Percentiles rank a stretch among this genome's conserved stretches.
phyloP scores from a whole-genome alignment of 2,113 vertebrate species.

The Aythya baeri region DNA sequence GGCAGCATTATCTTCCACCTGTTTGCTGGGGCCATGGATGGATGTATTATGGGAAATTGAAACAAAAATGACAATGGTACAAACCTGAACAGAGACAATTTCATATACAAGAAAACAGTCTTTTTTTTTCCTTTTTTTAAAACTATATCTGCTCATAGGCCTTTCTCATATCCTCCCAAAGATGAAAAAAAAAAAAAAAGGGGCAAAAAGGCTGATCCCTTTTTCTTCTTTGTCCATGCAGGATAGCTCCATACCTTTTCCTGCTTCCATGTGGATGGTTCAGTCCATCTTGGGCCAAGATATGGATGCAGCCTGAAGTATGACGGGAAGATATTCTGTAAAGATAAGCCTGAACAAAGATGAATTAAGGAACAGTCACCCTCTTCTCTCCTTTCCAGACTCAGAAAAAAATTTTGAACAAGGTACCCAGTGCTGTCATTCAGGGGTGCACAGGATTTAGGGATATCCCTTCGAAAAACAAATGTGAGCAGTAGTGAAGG shows the following conservation, averaged over 20 bases:
- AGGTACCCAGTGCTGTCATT: background rate
- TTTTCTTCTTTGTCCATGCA: background rate
- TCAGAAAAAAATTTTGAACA: background rate
- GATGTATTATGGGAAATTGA: background rate
- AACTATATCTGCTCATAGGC: background rate
- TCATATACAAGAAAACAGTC: background rate
- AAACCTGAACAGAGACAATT: background rate
- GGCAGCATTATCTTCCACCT: background rate
- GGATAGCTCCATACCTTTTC: background rate
- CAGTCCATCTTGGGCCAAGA: background rate
- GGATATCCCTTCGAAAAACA: background rate
- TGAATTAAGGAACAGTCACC: background rate
- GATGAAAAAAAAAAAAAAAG: background rate
- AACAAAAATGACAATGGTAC: background rate
- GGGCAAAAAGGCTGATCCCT: rapidly evolving
- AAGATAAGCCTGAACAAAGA: background rate
- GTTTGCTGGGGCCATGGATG: background rate
- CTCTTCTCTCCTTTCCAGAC: background rate
- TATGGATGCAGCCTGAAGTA: background rate
- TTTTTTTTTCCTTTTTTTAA: background rate
- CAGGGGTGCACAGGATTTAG: background rate
- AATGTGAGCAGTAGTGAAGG: background rate
- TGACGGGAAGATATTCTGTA: background rate
- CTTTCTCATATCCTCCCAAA: background rate
- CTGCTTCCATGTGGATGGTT: background rate